These are phyloP conservation scores for Musca domestica DNA, from an alignment of 1,140 invertebrate genomes.

Conservation along the genomic window DNA sequence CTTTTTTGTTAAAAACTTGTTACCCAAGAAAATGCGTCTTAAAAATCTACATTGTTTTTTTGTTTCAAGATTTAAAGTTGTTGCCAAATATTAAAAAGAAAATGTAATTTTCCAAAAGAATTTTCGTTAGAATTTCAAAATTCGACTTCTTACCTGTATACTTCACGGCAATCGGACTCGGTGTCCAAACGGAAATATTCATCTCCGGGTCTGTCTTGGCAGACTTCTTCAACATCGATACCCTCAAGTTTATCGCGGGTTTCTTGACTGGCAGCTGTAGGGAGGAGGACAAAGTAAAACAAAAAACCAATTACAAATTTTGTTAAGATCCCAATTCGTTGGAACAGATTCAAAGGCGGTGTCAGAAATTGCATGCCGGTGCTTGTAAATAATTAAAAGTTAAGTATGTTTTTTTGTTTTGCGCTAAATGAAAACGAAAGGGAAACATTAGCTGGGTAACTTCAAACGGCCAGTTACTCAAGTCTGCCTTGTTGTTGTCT, in stretches of 20 bases:
- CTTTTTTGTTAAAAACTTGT: too few relatives aligned
- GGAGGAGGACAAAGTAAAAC: not conserved
- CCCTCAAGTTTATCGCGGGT: constrained; percentile 65
- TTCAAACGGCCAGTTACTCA: not conserved
- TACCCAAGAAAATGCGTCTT: not conserved
- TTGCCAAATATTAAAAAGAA: too few relatives aligned
- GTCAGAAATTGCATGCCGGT: not conserved
- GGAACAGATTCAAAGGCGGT: not conserved
- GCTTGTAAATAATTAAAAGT: too few relatives aligned
- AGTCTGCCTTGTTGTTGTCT: not conserved
- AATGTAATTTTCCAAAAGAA: too few relatives aligned
- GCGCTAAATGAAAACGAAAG: constrained; percentile 20
- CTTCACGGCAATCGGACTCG: constrained; percentile 86
- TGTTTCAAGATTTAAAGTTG: too few relatives aligned
- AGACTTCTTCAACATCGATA: constrained; percentile 77
- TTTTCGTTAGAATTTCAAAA: too few relatives aligned
- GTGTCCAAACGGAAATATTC: constrained; percentile 85
- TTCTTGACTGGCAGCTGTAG: constrained; percentile 62
- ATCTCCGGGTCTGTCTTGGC: constrained; percentile 78
- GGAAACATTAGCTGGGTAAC: not conserved
- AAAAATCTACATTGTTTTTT: not conserved
- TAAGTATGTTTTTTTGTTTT: not conserved
- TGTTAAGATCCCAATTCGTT: not conserved
- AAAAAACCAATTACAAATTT: not conserved
- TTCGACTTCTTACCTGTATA: constrained; percentile 71